A percentile compares a stretch with the other conserved stretches of the same genome.
Evolutionary conservation across 1,140 invertebrate genomes (phyloP).

Genomic region (Pinna nobilis): DNA sequence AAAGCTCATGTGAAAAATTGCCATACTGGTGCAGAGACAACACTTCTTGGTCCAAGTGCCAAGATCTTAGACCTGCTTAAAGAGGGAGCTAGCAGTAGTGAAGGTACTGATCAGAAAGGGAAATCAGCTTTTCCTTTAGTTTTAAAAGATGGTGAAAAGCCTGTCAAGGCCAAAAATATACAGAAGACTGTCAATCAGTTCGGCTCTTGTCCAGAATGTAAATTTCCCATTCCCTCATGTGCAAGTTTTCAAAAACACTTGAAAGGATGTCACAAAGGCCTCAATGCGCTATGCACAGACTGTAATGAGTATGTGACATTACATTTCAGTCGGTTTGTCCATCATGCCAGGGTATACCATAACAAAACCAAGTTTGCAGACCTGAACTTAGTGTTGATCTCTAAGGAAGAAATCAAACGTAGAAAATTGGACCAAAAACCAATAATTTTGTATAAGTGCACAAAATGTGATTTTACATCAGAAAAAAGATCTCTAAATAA

Average conservation of each 20-base stretch:
- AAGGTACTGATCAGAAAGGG: too few relatives aligned
- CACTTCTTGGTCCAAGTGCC: not conserved
- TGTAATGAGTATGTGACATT: conserved; percentile 13
- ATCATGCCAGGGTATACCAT: conserved; percentile 2
- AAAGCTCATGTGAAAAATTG: conserved; percentile 24
- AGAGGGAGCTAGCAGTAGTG: too few relatives aligned
- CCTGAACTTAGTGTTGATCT: not conserved
- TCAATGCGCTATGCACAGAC: not conserved
- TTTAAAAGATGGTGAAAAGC: too few relatives aligned
- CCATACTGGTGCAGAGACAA: conserved; percentile 2
- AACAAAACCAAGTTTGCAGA: not conserved
- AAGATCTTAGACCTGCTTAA: not conserved
- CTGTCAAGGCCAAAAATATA: too few relatives aligned
- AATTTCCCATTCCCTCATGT: not conserved
- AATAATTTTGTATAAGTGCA: conserved; percentile 20
- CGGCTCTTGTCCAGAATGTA: not conserved
- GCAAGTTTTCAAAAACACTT: not conserved
- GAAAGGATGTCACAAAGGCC: not conserved
- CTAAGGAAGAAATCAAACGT: not conserved
- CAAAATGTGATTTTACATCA: conserved; percentile 21
- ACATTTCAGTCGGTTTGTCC: not conserved
- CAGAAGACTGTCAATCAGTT: too few relatives aligned
- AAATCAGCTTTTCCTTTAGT: too few relatives aligned
- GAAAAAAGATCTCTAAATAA: conserved; percentile 1
- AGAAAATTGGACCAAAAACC: not conserved